Percentiles rank a stretch among this genome's conserved stretches.
These are phyloP conservation scores for Lampris megalopsis DNA, from an alignment of 2,113 vertebrate genomes.

Conservation along the genomic window DNA sequence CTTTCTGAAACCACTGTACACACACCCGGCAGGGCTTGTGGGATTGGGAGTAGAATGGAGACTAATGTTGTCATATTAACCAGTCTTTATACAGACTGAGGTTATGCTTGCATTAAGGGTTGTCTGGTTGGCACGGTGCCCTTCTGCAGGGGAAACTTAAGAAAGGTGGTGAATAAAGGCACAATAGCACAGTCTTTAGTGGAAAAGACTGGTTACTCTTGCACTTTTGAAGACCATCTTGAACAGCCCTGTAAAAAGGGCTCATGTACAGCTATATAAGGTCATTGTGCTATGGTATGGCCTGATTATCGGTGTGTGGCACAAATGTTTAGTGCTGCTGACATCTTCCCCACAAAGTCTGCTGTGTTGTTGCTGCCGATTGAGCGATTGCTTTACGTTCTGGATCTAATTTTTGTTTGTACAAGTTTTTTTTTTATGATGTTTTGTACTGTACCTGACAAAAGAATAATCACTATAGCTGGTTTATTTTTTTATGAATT, in stretches of 20 bases:
- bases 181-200: not conserved
- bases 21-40: not conserved
- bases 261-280: constrained; percentile 12
- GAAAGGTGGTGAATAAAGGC: not conserved
- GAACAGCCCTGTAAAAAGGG: constrained; percentile 50
- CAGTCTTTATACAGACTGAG: constrained; percentile 27
- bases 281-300: constrained; percentile 9
- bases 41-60: constrained; percentile 23
- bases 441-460: constrained; percentile 71
- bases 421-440: constrained; percentile 39
- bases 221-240: constrained; percentile 20
- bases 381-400: constrained; percentile 33
- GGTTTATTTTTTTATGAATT: constrained; percentile 79
- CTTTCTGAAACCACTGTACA: too few relatives aligned
- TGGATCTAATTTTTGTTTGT: constrained; percentile 50
- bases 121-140: constrained; percentile 23
- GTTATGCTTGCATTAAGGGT: constrained; percentile 13
- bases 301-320: constrained; percentile 18
- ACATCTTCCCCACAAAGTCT: constrained; percentile 26
- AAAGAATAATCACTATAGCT: constrained; percentile 66
- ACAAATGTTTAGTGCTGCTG: constrained; percentile 9
- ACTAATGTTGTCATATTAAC: constrained; percentile 53
- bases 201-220: constrained; percentile 20
- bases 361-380: constrained; percentile 23
- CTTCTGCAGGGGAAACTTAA: not conserved